These are phyloP conservation scores for Escarpia spicata DNA, from an alignment of 2,888 invertebrate species.

Conservation along the genomic window DNA sequence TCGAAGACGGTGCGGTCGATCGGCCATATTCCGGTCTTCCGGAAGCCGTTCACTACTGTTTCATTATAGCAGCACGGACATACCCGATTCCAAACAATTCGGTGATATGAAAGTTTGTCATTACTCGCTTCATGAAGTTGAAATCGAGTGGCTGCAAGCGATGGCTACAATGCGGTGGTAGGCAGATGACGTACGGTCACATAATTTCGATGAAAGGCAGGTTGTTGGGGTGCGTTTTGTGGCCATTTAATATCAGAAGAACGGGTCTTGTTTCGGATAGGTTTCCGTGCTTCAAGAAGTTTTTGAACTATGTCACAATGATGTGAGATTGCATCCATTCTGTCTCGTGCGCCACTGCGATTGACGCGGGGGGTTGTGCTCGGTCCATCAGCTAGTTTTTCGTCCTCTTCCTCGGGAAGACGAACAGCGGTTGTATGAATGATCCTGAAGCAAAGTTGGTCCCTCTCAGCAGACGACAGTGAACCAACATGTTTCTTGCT, in stretches of 20 bases:
- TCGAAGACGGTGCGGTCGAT: neutral
- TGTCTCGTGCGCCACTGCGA: neutral
- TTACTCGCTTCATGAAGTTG: neutral
- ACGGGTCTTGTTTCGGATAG: neutral
- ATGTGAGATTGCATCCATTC: slow-evolving; percentile 14
- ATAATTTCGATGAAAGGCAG: neutral
- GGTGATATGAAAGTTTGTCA: neutral
- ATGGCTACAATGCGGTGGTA: neutral
- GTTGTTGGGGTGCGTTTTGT: slow-evolving; percentile 48
- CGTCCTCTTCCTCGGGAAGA: slow-evolving; percentile 22
- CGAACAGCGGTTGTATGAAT: neutral
- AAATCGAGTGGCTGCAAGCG: neutral
- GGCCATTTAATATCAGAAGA: slow-evolving; percentile 48
- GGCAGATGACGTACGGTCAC: neutral
- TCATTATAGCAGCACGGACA: neutral
- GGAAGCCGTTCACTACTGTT: neutral
- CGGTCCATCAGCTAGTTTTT: neutral
- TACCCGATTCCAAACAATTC: neutral
- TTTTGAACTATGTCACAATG: neutral
- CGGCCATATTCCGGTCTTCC: neutral
- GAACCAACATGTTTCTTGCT: slow-evolving; percentile 23
- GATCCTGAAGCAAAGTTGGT: neutral
- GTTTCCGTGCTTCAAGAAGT: neutral
- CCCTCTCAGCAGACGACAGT: slow-evolving; percentile 24
- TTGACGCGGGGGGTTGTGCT: neutral